phyloP scores from a whole-genome alignment of 2,888 invertebrate genomes.

The Sinotaia quadrata region DNA sequence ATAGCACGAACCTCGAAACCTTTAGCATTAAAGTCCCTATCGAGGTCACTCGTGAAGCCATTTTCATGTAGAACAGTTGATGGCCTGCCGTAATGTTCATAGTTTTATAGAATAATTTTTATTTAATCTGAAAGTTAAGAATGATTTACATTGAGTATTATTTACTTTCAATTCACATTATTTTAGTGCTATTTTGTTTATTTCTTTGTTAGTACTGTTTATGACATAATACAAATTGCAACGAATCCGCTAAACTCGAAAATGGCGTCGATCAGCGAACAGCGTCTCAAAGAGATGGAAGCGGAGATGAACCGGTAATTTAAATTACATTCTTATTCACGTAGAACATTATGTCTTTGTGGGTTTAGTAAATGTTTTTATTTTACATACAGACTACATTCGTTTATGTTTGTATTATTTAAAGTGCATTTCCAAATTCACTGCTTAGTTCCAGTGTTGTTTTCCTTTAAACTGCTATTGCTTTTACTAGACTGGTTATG shows the following conservation, averaged over 20 bases:
- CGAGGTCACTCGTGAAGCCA: too few relatives aligned
- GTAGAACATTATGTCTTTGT: background rate
- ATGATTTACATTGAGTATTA: background rate
- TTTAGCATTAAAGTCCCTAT: too few relatives aligned
- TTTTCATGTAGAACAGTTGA: too few relatives aligned
- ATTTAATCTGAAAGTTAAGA: background rate
- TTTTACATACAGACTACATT: too few relatives aligned
- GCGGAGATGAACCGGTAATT: slow-evolving; percentile 69
- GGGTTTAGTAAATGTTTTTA: background rate
- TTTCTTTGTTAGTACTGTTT: background rate
- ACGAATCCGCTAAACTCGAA: slow-evolving; percentile 17
- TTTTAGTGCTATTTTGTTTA: background rate
- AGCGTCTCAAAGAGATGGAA: slow-evolving; percentile 68
- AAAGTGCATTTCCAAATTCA: too few relatives aligned
- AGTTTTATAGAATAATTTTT: too few relatives aligned
- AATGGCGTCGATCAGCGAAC: slow-evolving; percentile 59
- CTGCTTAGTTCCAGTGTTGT: too few relatives aligned
- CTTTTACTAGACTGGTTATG: too few relatives aligned
- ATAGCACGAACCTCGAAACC: too few relatives aligned
- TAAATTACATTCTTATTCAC: background rate
- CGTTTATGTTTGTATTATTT: too few relatives aligned
- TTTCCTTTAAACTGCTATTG: too few relatives aligned
- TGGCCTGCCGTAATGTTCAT: too few relatives aligned
- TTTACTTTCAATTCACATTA: background rate
- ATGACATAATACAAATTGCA: background rate